Evolutionary conservation across 2,888 invertebrate genomes (phyloP), one percentile per base, ranked within the genome.

Genomic region (Panopea generosa): DNA sequence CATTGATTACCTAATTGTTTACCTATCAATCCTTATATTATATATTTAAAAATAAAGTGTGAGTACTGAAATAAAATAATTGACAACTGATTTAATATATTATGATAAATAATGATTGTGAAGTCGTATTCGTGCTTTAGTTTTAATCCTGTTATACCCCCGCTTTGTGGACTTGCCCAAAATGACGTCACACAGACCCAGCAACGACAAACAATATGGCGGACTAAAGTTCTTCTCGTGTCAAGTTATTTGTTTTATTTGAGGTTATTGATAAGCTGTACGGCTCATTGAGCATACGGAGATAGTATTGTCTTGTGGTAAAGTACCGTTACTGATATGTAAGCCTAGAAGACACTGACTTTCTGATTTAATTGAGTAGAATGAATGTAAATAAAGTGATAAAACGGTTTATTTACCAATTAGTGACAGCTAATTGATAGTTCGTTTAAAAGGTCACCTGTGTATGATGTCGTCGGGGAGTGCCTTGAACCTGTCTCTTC

Each of bases 191-290:
- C 80, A 75, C 63, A 78, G 82, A 86, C 87, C 85, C 82, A 85
- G 87, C 87, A 87, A 87, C 87, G 85, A 84, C 76, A 86, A 87
- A 87, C 87, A 87, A 86, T 77, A 87, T 87, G 87, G 87, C 86
- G 78, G 84, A 59, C 60, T 53, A 60, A 47, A 27, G 57, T 38
- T 47, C 26, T 55, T 55, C 14, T 47, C 55, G 65, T 73, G 65
- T 72, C 69, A 67, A 61, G 66, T 67, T 59, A 43, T 24, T 55
- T 77, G 66, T 63, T 69, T 69, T 73, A 61, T 73, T 59, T 62
- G 49, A 49, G 38, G 49, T 52, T 26, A 33, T 20, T 49, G 43
- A 65, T 73, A 73, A 69, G 65, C 45, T 22, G 29, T 22, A n/a
- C 40, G 63, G 57, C 56, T 22, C 52, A 52, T 3, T 20, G 26